Base-by-base conservation (phyloP, 2,888 invertebrate species). In the Uloborus plumipes region DNA sequence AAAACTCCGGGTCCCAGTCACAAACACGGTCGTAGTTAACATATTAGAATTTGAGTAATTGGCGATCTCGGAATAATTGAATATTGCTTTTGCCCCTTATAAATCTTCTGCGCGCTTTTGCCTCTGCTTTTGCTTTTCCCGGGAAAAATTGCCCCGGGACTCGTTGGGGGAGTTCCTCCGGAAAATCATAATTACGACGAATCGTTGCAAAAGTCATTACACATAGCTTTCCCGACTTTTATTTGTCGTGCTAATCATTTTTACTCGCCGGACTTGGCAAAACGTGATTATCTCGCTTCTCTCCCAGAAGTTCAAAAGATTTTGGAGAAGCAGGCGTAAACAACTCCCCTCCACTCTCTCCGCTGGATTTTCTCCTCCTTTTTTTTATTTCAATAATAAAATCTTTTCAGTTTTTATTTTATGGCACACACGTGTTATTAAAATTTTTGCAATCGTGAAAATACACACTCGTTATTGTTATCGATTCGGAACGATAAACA, bases 1-100 rank as follows among this genome's bases (percentile, higher is more conserved):
- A 70, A 74, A 74, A 74, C 70, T 75, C 70, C 80, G 14, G 61
- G 67, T 55, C 73, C 78, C 62, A 81, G 74, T 81, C 80, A 81
- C 80, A 81, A 81, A 81, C 80, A 81, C 80, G 74, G 61, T 81
- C 69, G 74, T 81, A 81, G 80, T 81, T 81, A 81, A 81, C 80
- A 81, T 81, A 81, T 81, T 81, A 81, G 80, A 81, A 81, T 81
- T 81, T 81, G 80, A 81, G 80, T 81, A 81, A 81, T 81, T 81
- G 80, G 80, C 80, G 80, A 81, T 81, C 80, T 81, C 70, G 74
- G 80, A 81, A 81, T 81, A 81, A 81, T 81, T 81, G 80, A 81
- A 81, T 81, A 81, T 81, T 81, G 80, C 80, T 81, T 81, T 70
- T 81, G 80, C 80, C 80, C 39, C 80, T 74, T 81, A 81, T 81